Evolutionary conservation across 1,140 invertebrate species (phyloP).

Genomic region (Diprion similis): DNA sequence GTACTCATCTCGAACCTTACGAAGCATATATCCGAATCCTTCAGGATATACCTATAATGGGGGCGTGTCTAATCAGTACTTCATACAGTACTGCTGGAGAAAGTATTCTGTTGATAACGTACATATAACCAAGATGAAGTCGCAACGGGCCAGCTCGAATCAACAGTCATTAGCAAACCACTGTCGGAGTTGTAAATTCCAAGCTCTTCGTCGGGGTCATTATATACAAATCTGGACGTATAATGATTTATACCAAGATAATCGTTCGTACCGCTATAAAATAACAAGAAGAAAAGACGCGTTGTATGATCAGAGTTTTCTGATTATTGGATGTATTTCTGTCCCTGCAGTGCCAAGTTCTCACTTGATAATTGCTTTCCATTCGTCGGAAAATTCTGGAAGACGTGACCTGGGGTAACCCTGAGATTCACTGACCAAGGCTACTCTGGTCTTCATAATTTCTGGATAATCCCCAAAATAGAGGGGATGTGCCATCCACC

Average conservation of each 20-base stretch:
- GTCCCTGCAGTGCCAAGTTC: conserved; percentile 46
- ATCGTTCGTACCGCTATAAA: background rate
- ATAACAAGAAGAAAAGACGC: background rate
- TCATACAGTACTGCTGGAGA: too few species aligned
- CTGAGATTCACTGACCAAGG: conserved; percentile 57
- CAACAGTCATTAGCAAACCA: background rate
- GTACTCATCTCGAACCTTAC: background rate
- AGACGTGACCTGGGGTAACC: conserved; percentile 57
- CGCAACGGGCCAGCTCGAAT: background rate
- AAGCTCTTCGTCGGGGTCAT: background rate
- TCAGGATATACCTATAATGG: background rate
- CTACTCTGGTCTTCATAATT: conserved; percentile 59
- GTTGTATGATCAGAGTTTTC: background rate
- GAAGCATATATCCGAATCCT: background rate
- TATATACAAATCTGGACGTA: background rate
- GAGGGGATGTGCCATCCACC: background rate
- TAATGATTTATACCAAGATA: background rate
- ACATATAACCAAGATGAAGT: background rate
- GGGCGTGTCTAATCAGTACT: too few species aligned
- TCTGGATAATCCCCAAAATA: conserved; percentile 65
- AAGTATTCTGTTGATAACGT: background rate
- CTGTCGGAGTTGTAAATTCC: background rate
- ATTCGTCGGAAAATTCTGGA: conserved; percentile 58
- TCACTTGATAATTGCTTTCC: conserved; percentile 37
- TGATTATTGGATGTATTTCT: background rate